Percentiles rank a stretch among this genome's conserved stretches.
Evolutionary conservation across 2,797 vertebrate species (phyloP).

Genomic region (Acropternis orthonyx): DNA sequence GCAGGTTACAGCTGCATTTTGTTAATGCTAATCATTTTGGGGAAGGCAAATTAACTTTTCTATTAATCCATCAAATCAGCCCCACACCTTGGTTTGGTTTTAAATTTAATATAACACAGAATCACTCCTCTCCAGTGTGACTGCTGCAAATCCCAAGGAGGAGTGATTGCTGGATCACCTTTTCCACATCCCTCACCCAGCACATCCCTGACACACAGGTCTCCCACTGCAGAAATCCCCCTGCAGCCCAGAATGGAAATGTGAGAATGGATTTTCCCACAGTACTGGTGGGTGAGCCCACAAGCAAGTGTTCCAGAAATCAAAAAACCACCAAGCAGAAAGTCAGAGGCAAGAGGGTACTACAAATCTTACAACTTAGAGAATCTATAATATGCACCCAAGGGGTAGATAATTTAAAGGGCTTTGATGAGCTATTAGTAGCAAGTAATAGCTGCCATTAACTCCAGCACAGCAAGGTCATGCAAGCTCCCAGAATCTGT

Average conservation of each 20-base stretch:
- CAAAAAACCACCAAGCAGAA: background rate
- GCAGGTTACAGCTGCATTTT: slow-evolving; percentile 32
- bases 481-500: background rate
- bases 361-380: background rate
- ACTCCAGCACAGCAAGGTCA: background rate
- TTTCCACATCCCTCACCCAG: background rate
- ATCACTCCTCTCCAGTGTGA: background rate
- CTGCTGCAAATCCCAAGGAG: background rate
- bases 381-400: background rate
- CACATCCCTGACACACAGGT: background rate
- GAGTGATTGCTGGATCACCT: background rate
- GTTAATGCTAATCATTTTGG: slow-evolving; percentile 5
- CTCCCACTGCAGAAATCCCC: background rate
- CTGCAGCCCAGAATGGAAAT: fast-evolving
- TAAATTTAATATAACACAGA: background rate
- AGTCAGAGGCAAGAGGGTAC: background rate
- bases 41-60: slow-evolving; percentile 38
- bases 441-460: slow-evolving; percentile 45
- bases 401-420: background rate
- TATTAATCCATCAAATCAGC: slow-evolving; percentile 21
- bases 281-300: background rate
- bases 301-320: background rate
- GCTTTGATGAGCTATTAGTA: slow-evolving; percentile 32
- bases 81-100: background rate
- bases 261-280: background rate